These are phyloP conservation scores for Cephus nigrinus DNA, from an alignment of 2,888 invertebrate species.

Conservation along the genomic window DNA sequence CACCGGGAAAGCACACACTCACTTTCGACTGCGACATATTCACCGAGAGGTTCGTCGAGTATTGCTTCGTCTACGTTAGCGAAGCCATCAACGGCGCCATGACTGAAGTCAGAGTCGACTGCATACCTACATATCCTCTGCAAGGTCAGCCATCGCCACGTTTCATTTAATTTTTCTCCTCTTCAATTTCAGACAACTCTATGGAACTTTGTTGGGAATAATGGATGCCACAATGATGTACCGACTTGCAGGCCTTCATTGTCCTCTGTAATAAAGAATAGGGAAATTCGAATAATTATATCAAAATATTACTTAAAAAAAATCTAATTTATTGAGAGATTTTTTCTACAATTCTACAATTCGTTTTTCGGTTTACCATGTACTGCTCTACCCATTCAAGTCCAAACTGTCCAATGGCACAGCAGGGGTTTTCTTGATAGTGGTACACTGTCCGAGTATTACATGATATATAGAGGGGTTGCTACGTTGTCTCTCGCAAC, in stretches of 20 bases:
- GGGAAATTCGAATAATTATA: not conserved
- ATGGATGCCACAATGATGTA: not conserved
- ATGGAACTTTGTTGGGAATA: not conserved
- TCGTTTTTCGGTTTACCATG: not conserved
- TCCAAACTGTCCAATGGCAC: not conserved
- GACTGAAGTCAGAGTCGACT: constrained; percentile 85
- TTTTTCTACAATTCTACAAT: not conserved
- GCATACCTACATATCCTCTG: constrained; percentile 84
- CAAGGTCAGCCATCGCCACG: constrained; percentile 71
- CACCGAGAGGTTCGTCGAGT: constrained; percentile 85
- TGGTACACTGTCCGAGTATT: not conserved
- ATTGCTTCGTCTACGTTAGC: constrained; percentile 89
- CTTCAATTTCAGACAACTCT: not conserved
- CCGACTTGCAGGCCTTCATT: not conserved
- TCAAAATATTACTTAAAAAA: not conserved
- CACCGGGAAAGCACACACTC: constrained; percentile 80
- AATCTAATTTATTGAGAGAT: not conserved
- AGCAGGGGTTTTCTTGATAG: not conserved
- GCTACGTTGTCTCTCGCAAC: not conserved
- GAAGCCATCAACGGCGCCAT: constrained; percentile 88
- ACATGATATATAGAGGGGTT: not conserved
- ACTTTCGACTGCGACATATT: constrained; percentile 85
- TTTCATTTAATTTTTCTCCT: constrained; percentile 1
- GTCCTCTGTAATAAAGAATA: too few relatives aligned
- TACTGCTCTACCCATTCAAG: not conserved